Evolutionary conservation across 2,113 vertebrate genomes (phyloP), one percentile per base, ranked within the genome.

Genomic region (Sialia sialis): DNA sequence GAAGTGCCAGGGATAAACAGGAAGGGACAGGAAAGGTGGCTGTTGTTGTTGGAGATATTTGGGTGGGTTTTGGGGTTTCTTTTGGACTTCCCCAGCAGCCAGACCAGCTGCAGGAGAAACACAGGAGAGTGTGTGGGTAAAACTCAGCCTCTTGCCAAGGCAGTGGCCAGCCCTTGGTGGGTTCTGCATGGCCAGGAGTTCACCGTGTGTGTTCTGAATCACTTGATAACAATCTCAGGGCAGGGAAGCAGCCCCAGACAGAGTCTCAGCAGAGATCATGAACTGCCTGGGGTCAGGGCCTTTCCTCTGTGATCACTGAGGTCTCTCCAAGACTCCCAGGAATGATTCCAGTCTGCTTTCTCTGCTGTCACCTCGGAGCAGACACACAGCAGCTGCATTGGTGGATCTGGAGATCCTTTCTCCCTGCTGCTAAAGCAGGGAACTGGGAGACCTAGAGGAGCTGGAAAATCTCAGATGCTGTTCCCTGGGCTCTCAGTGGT

Each of bases 301-400:
- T 84, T 68, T 84, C 46, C 48, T 75, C 66, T 72, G 36, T n/a
- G 15, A 76, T 76, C 70, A 52, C n/a, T 72, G 92, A 58, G 67
- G 18, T 69, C 74, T 59, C 41, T 52, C 23, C 22, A 62, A 74
- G 56, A 10, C 32, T 91, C 58, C 74, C 56, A 73, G 87, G 81
- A 34, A 66, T 76, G 70, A 27, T 26, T 87, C 48, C 87, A 51
- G 38, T 23, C 70, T 96, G 73, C 11, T 79, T 41, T 51, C 69
- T 75, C 4, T 39, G 16, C 56, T 9, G 1, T 1, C 1, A 5
- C 48, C 77, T 78, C 0, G 0, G n/a, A 39, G 56, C 44, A 25
- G 89, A n/a, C 0, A 2, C 49, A 18, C 36, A 64, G 32, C 1
- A 2, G 55, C 49, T 87, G 41, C 1, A 0, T 3, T 43, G 23